phyloP scores from a whole-genome alignment of 1,140 invertebrate species.

The Nasonia longicornis region DNA sequence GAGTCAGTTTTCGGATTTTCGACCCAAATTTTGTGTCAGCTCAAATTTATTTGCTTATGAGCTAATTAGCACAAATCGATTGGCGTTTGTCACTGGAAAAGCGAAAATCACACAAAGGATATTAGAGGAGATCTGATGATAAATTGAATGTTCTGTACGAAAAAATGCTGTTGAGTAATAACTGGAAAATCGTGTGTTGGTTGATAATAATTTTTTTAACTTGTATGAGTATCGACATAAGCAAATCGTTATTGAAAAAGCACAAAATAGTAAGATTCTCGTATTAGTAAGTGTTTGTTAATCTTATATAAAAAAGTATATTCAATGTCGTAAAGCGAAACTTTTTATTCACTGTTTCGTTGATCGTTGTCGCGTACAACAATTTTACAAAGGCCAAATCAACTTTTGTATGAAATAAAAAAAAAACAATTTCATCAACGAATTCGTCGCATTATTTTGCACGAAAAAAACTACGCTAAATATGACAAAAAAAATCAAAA shows the following conservation, averaged over 20 bases:
- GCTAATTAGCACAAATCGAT: neutral
- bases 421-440: neutral
- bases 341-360: conserved; percentile 8
- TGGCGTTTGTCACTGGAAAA: neutral
- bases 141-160: neutral
- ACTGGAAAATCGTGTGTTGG: neutral
- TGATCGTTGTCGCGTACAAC: conserved; percentile 16
- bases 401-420: conserved; percentile 36
- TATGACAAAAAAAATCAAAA: neutral
- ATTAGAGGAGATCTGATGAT: neutral
- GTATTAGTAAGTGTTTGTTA: conserved; percentile 5
- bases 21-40: no score
- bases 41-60: no score
- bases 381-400: conserved; percentile 27
- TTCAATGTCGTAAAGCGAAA: conserved; percentile 13
- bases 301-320: neutral
- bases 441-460: neutral
- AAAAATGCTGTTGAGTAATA: conserved; percentile 40
- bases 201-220: conserved; percentile 16
- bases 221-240: neutral
- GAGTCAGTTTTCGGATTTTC: no score
- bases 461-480: neutral
- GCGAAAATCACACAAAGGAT: neutral
- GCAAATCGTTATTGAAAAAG: conserved; percentile 28
- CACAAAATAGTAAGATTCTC: conserved; percentile 12